Evolutionary conservation across 2,113 vertebrate species (phyloP), one percentile per base, ranked within the genome.

Genomic region (Scortum barcoo): DNA sequence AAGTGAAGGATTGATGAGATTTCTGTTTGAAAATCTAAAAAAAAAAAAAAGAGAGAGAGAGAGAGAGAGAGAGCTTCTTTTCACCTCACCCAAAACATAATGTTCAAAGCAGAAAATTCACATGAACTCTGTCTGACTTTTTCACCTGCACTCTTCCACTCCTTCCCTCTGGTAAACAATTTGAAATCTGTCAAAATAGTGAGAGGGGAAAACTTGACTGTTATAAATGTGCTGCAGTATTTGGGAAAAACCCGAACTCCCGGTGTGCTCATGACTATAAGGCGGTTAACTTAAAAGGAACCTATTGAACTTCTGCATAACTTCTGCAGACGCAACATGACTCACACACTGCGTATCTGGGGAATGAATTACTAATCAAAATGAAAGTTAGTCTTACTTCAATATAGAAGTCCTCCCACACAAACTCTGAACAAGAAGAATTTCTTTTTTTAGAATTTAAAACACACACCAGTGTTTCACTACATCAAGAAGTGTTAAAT

Each of bases 51-150:
- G n/a, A n/a, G n/a, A n/a, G n/a, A n/a, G n/a, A n/a, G n/a, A n/a
- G n/a, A n/a, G n/a, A n/a, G n/a, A n/a, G n/a, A n/a, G n/a, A 67
- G n/a, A 69, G 16, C 36, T 54, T 46, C 36, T 61, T 78, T 71
- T 76, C 50, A 70, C 44, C 56, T 71, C 70, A 63, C 53, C 53
- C n/a, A 79, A 76, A 93, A 93, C 80, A 78, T 65, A 80, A 76
- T 80, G 75, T 87, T 92, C 90, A 92, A 91, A 89, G 81, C 46
- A 40, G 38, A 74, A 81, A 81, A 83, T 80, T 74, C 63, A 53
- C 74, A 89, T 91, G 86, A 93, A 89, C 83, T 91, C 83, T 86
- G 42, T 58, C 26, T 92, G 86, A 90, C 88, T 90, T 76, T 26
- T 84, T 70, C 84, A 81, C 84, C 78, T 78, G 36, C 85, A 85